Conservation (phyloP, 2,113 vertebrate species). For the Lycocorax pyrrhopterus region DNA sequence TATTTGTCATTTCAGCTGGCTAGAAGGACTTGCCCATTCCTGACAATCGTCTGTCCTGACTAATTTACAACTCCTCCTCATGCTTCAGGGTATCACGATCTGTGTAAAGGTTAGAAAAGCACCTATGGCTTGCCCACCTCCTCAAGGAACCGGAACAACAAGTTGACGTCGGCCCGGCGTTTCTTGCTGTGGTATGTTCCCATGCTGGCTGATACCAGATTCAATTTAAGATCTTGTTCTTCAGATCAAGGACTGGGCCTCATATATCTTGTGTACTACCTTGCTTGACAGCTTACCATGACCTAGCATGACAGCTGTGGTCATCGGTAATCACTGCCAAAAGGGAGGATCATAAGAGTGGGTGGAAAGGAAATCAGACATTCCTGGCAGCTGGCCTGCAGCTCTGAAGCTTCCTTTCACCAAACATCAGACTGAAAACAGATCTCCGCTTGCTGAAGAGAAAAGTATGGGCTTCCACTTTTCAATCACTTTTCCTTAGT, state of each 20-base stretch:
- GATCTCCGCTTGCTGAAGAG: constrained; percentile 19
- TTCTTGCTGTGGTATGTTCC: background rate
- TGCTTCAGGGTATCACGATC: background rate
- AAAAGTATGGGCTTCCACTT: constrained; percentile 39
- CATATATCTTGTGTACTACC: constrained; percentile 26
- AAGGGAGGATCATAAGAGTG: constrained; percentile 60
- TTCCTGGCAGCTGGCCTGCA: constrained; percentile 56
- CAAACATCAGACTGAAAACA: constrained; percentile 51
- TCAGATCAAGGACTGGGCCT: constrained; percentile 41
- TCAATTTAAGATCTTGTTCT: background rate
- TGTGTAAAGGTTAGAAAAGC: background rate
- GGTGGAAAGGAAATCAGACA: constrained; percentile 63
- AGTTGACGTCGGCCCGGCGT: background rate
- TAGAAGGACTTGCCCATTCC: background rate
- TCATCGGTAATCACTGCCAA: constrained; percentile 46
- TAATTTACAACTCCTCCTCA: background rate
- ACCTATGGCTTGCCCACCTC: background rate
- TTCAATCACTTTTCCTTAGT: constrained; percentile 19
- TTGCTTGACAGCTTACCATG: constrained; percentile 65
- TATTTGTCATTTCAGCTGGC: background rate
- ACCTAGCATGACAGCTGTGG: constrained; percentile 69
- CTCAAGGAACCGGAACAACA: background rate
- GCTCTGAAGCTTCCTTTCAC: constrained; percentile 55
- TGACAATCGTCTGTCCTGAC: background rate
- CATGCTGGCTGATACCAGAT: background rate